These are phyloP conservation scores for Operophtera brumata DNA, from an alignment of 2,888 invertebrate species.

Conservation along the genomic window DNA sequence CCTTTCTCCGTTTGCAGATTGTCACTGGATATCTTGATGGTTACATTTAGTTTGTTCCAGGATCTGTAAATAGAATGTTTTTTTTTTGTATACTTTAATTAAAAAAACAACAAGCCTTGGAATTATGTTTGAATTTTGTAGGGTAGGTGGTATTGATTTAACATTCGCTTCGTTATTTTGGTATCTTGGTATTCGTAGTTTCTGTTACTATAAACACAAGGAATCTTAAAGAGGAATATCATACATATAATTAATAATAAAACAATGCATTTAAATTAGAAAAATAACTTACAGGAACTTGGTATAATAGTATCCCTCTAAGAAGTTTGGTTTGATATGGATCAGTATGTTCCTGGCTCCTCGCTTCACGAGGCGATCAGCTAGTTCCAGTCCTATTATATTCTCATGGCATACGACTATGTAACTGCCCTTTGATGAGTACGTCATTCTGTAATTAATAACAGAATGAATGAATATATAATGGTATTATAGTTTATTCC, in stretches of 20 bases:
- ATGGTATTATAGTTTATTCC: background rate
- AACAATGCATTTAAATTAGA: background rate
- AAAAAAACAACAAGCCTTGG: background rate
- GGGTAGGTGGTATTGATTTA: no score
- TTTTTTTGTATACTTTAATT: background rate
- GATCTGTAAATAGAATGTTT: conserved; percentile 38
- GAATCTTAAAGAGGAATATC: no score
- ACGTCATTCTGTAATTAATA: conserved; percentile 41
- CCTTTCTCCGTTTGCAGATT: conserved; percentile 41
- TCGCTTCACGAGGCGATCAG: conserved; percentile 44
- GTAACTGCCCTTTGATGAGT: conserved; percentile 39
- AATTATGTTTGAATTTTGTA: no score
- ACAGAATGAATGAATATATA: no score
- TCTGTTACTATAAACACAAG: no score
- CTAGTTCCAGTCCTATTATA: conserved; percentile 45
- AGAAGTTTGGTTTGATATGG: conserved; percentile 35
- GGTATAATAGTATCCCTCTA: conserved; percentile 47
- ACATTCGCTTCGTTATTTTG: no score
- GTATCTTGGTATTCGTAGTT: no score
- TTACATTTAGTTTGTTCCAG: conserved; percentile 42
- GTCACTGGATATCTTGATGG: conserved; percentile 36
- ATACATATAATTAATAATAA: background rate
- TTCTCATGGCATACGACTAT: conserved; percentile 47
- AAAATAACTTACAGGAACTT: conserved; percentile 46
- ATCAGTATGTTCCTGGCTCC: conserved; percentile 50